phyloP scores from a whole-genome alignment of 2,113 vertebrate genomes.

The Gymnorhina tibicen region DNA sequence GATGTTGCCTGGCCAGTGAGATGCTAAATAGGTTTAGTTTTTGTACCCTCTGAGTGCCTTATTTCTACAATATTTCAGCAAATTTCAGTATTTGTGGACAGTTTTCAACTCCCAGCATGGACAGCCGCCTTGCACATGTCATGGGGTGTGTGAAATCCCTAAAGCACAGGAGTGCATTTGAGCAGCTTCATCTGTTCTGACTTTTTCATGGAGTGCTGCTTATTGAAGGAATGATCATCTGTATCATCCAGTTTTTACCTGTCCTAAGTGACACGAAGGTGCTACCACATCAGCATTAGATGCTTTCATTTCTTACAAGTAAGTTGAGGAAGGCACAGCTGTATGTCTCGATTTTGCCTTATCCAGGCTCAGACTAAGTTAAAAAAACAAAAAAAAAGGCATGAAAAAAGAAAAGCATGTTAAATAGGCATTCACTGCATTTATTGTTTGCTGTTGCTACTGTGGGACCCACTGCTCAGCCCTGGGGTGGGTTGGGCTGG shows the following conservation, averaged over 20 bases:
- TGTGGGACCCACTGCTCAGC: not conserved
- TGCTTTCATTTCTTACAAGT: not conserved
- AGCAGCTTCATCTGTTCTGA: not conserved
- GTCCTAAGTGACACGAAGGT: not conserved
- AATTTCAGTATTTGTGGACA: not conserved
- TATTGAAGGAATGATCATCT: not conserved
- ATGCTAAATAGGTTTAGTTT: not conserved
- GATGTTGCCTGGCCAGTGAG: not conserved
- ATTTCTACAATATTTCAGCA: not conserved
- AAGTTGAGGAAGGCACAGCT: not conserved
- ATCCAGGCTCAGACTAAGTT: not conserved
- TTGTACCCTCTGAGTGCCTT: not conserved
- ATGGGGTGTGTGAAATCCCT: not conserved
- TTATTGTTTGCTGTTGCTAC: not conserved
- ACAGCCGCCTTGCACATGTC: not conserved
- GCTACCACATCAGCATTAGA: not conserved
- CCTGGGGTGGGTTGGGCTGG: not conserved
- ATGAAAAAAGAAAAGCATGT: not conserved
- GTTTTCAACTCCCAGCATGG: not conserved
- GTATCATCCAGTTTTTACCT: not conserved
- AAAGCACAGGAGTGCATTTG: not conserved
- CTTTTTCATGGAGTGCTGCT: not conserved
- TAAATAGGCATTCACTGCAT: not conserved
- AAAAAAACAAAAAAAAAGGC: not conserved
- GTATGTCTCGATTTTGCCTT: not conserved